phyloP scores from a whole-genome alignment of 2,797 vertebrate genomes.

The Malurus splendens region DNA sequence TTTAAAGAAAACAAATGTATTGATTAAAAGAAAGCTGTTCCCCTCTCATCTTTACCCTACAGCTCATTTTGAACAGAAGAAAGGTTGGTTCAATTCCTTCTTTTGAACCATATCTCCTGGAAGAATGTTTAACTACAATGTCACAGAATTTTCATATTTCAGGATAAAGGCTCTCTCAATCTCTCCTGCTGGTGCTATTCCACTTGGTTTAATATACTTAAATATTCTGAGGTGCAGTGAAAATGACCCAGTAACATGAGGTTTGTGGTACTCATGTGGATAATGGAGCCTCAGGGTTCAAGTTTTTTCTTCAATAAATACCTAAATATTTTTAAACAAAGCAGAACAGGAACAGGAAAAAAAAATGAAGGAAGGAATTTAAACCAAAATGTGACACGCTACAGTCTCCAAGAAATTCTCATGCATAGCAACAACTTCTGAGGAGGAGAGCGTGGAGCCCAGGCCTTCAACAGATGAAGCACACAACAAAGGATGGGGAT shows the following conservation, averaged over 20 bases:
- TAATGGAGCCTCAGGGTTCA: neutral
- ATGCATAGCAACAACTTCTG: neutral
- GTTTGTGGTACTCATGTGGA: neutral
- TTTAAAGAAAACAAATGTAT: neutral
- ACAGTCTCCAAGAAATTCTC: neutral
- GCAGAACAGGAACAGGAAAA: neutral
- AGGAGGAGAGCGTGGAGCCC: neutral
- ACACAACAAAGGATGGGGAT: neutral
- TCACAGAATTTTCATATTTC: neutral
- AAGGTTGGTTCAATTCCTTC: neutral
- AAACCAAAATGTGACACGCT: neutral
- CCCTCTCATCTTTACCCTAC: neutral
- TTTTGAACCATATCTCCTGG: neutral
- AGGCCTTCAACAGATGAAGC: neutral
- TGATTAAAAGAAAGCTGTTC: neutral
- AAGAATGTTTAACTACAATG: neutral
- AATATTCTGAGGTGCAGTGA: neutral
- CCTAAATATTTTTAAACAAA: slow-evolving; percentile 11
- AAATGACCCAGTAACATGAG: neutral
- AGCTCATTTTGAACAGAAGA: neutral
- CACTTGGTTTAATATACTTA: neutral
- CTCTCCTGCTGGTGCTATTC: slow-evolving; percentile 20
- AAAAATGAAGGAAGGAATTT: neutral
- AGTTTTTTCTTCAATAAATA: slow-evolving; percentile 1
- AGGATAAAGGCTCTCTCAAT: neutral